Evolutionary conservation across 2,888 invertebrate species (phyloP).

Genomic region (Philaethria dido): DNA sequence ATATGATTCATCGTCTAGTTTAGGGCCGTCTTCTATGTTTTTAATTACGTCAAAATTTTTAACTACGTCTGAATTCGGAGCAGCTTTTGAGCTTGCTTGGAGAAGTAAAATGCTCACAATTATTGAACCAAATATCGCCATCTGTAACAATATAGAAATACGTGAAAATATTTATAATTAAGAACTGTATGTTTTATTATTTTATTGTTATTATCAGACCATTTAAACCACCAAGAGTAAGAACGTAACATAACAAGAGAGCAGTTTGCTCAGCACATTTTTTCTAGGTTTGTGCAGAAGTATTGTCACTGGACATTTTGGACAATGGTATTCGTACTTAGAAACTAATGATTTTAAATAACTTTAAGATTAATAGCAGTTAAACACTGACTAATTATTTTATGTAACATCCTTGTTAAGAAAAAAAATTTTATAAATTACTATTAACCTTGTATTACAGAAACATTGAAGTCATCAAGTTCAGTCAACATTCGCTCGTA

Average conservation of each 20-base stretch:
- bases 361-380: slow-evolving; percentile 32
- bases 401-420: no score
- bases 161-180: not conserved
- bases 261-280: slow-evolving; percentile 39
- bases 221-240: not conserved
- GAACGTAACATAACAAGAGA: not conserved
- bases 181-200: not conserved
- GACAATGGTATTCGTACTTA: slow-evolving; percentile 32
- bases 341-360: slow-evolving; percentile 34
- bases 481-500: no score
- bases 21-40: slow-evolving; percentile 45
- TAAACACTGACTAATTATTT: not conserved
- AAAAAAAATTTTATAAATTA: no score
- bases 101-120: slow-evolving; percentile 56
- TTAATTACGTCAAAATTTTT: not conserved
- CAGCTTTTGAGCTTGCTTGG: slow-evolving; percentile 56
- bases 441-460: no score
- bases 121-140: slow-evolving; percentile 54
- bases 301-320: slow-evolving; percentile 55
- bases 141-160: slow-evolving; percentile 61
- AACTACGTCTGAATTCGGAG: slow-evolving; percentile 50
- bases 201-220: not conserved
- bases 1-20: slow-evolving; percentile 48
- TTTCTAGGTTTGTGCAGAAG: slow-evolving; percentile 45
- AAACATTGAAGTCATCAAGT: no score